These are phyloP conservation scores for Marmota monax DNA, from an alignment of 2,113 vertebrate species.

Conservation along the genomic window DNA sequence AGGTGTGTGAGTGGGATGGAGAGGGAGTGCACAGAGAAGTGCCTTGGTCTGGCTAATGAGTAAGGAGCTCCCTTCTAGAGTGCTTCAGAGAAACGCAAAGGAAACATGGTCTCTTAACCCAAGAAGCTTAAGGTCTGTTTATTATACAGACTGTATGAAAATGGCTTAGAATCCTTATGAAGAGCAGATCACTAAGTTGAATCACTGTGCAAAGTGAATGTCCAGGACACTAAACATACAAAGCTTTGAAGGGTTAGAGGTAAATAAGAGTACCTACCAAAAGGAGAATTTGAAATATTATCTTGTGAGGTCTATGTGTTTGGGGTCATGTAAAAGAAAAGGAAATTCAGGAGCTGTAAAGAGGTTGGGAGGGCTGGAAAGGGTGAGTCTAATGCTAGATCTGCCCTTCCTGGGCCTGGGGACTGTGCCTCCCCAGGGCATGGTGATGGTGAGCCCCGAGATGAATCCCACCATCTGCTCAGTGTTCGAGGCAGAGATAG, in stretches of 20 bases:
- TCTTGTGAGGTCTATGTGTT: neutral
- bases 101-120: neutral
- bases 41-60: neutral
- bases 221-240: neutral
- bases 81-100: neutral
- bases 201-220: neutral
- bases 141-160: neutral
- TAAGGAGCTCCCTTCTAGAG: neutral
- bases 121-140: neutral
- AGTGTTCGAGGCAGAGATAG: conserved; percentile 97
- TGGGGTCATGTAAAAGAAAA: neutral
- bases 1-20: conserved; percentile 71
- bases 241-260: neutral
- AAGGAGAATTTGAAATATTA: neutral
- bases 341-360: neutral
- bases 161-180: neutral
- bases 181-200: neutral
- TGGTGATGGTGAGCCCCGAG: conserved; percentile 99
- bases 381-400: neutral
- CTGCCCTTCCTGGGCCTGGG: conserved; percentile 59
- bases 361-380: neutral
- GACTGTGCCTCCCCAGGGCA: conserved; percentile 89
- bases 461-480: conserved; percentile 99
- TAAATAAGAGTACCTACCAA: neutral
- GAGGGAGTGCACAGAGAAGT: neutral